These are phyloP conservation scores for Hyles lineata DNA, from an alignment of 2,888 invertebrate genomes.

Conservation along the genomic window DNA sequence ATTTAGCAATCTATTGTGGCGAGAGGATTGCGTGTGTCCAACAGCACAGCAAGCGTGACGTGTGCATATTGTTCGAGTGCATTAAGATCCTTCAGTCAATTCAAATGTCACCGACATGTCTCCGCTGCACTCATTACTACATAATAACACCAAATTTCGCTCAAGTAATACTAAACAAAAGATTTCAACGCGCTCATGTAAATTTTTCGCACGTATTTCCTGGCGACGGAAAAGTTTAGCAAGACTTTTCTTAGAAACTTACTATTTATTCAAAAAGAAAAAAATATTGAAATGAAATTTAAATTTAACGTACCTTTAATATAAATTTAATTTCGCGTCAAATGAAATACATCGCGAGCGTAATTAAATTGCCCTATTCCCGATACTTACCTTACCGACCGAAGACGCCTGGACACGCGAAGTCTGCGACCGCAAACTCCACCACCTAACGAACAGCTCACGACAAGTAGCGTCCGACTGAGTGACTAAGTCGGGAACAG, in stretches of 20 bases:
- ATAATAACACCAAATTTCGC: background rate
- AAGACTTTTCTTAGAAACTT: background rate
- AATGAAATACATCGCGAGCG: background rate
- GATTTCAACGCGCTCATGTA: constrained; percentile 17
- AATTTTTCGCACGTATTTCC: background rate
- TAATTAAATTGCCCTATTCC: background rate
- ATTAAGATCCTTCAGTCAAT: background rate
- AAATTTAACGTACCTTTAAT: background rate
- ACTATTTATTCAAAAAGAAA: background rate
- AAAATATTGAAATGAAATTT: background rate
- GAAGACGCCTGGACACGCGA: background rate
- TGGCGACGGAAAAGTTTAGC: background rate
- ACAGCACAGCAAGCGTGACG: background rate
- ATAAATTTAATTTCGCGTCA: background rate
- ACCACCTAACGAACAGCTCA: background rate
- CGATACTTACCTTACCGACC: constrained; percentile 3
- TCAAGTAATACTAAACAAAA: background rate
- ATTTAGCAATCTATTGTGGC: too few species aligned
- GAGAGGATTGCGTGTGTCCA: background rate
- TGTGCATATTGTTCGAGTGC: constrained; percentile 3
- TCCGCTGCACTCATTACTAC: background rate
- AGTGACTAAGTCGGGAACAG: background rate
- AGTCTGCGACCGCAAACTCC: too few species aligned
- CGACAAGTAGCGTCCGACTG: background rate
- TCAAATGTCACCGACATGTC: background rate